Conservation (phyloP, 2,888 invertebrate genomes). For the Drosophila aldrichi region DNA sequence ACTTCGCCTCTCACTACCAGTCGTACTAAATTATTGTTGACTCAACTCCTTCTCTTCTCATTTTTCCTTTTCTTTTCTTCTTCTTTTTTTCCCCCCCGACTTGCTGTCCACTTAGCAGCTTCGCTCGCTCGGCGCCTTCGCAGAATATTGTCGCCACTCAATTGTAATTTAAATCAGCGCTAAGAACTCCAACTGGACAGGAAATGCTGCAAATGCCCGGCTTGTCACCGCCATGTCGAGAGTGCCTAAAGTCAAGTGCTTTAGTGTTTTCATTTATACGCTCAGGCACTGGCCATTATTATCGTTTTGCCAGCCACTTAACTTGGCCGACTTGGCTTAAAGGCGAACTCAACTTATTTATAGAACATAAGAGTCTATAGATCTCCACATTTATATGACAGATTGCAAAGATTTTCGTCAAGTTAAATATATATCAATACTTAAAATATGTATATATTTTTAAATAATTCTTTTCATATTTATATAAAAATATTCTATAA, state of each 20-base stretch:
- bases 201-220: slow-evolving; percentile 61
- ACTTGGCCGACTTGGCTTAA: not conserved
- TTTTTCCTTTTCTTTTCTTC: not conserved
- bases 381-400: not conserved
- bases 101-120: slow-evolving; percentile 64
- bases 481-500: too few relatives aligned
- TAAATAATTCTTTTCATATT: not conserved
- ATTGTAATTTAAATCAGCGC: slow-evolving; percentile 77
- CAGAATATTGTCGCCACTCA: slow-evolving; percentile 79
- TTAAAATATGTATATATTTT: too few relatives aligned
- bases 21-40: slow-evolving; percentile 77
- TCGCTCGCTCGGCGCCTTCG: slow-evolving; percentile 29
- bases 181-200: slow-evolving; percentile 34
- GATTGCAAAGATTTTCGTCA: not conserved
- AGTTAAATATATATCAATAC: not conserved
- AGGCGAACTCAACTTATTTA: not conserved
- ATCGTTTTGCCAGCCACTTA: not conserved
- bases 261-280: slow-evolving; percentile 7
- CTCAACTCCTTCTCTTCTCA: slow-evolving; percentile 57
- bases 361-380: not conserved
- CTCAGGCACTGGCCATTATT: not conserved
- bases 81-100: not conserved
- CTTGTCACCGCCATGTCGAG: slow-evolving; percentile 30
- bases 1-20: not conserved
- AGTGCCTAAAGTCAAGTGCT: slow-evolving; percentile 32